phyloP scores from a whole-genome alignment of 2,888 invertebrate genomes.

The Chrysopilus asiliformis region DNA sequence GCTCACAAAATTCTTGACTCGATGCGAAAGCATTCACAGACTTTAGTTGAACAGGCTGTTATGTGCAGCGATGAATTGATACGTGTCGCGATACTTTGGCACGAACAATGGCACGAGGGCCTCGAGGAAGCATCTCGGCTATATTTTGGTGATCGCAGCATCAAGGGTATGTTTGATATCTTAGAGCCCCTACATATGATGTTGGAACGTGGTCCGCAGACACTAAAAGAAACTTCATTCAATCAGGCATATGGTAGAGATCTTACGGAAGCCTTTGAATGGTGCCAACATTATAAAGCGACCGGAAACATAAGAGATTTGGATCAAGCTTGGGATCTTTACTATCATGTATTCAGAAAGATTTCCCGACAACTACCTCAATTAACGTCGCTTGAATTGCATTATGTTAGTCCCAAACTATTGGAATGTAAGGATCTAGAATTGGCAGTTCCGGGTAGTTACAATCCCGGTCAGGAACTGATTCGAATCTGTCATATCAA shows the following conservation, averaged over 20 bases:
- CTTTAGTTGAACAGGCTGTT: slow-evolving; percentile 87
- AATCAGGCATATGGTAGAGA: slow-evolving; percentile 93
- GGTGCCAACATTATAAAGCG: slow-evolving; percentile 82
- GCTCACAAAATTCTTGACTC: slow-evolving; percentile 90
- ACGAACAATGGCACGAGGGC: slow-evolving; percentile 98
- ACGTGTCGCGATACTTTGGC: slow-evolving; percentile 96
- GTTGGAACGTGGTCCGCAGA: slow-evolving; percentile 89
- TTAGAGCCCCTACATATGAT: slow-evolving; percentile 89
- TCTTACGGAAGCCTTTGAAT: slow-evolving; percentile 85
- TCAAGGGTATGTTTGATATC: slow-evolving; percentile 92
- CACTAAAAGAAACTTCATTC: slow-evolving; percentile 93
- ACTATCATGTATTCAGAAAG: slow-evolving; percentile 95
- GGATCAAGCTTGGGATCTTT: slow-evolving; percentile 98
- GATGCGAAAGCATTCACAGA: slow-evolving; percentile 89
- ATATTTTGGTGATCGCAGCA: slow-evolving; percentile 93
- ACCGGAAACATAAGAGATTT: slow-evolving; percentile 80
- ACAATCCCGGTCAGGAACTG: slow-evolving; percentile 81
- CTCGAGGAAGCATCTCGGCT: slow-evolving; percentile 85
- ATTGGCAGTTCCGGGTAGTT: slow-evolving; percentile 95
- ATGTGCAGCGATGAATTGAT: slow-evolving; percentile 96
- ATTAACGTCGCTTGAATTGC: slow-evolving; percentile 76
- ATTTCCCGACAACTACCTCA: slow-evolving; percentile 92
- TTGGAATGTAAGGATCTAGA: slow-evolving; percentile 83
- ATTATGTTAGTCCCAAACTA: slow-evolving; percentile 91
- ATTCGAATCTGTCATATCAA: slow-evolving; percentile 84